Conservation (phyloP, 92 coral and sea anemone species). For the Epizoanthus illoricatus region DNA sequence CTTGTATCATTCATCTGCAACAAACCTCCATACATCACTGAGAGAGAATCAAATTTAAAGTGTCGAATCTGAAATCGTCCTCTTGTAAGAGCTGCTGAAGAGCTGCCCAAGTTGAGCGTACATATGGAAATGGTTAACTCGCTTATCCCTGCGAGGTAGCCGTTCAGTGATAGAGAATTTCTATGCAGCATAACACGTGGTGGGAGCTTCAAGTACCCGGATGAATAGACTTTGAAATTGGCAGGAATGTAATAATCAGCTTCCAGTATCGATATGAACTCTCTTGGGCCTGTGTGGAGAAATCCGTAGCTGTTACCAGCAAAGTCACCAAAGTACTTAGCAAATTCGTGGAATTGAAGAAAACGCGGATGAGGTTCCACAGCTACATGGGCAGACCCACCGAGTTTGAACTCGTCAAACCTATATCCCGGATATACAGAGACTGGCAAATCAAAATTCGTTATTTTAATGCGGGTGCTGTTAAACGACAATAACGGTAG, state of each 20-base stretch:
- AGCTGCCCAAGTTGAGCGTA: constrained; percentile 49
- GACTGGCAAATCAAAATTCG: constrained; percentile 17
- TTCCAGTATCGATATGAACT: constrained; percentile 37
- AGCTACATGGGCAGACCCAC: constrained; percentile 61
- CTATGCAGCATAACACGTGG: constrained; percentile 52
- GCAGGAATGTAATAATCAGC: constrained; percentile 54
- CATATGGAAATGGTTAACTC: constrained; percentile 59
- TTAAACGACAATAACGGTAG: constrained; percentile 38
- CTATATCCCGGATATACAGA: constrained; percentile 39
- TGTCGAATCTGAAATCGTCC: constrained; percentile 37
- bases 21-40: constrained; percentile 54
- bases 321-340: constrained; percentile 40
- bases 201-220: constrained; percentile 57
- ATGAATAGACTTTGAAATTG: constrained; percentile 52
- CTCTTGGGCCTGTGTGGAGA: constrained; percentile 62
- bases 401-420: constrained; percentile 57
- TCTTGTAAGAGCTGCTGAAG: constrained; percentile 44
- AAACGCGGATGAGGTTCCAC: constrained; percentile 43
- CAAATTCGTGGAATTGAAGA: constrained; percentile 45
- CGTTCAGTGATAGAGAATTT: constrained; percentile 53
- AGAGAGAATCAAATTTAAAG: constrained; percentile 53
- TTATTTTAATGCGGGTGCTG: constrained; percentile 17
- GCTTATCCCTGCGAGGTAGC: constrained; percentile 49
- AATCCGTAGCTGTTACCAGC: constrained; percentile 55
- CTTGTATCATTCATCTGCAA: constrained; percentile 47